Evolutionary conservation across 1,140 invertebrate species (phyloP).

Genomic region (Drosophila parabipectinata): DNA sequence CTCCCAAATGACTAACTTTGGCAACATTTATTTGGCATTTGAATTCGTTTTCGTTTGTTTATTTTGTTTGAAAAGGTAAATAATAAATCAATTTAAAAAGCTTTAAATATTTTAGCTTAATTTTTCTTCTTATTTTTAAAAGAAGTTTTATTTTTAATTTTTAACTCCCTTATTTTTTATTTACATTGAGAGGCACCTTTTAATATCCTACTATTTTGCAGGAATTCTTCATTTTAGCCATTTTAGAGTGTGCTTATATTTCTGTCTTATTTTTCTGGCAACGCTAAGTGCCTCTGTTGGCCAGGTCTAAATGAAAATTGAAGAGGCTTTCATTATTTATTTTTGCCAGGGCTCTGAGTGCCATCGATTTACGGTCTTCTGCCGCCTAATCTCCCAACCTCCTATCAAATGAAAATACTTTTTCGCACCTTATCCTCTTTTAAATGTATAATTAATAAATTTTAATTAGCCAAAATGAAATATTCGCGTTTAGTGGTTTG

Average conservation of each 20-base stretch:
- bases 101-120: too few relatives aligned
- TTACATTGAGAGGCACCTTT: background rate
- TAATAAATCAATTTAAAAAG: background rate
- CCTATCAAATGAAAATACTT: background rate
- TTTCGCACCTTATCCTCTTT: slow-evolving; percentile 1
- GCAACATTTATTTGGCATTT: background rate
- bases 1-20: background rate
- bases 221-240: background rate
- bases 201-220: slow-evolving; percentile 5
- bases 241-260: slow-evolving; percentile 26
- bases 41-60: background rate
- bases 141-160: too few relatives aligned
- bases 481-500: slow-evolving; percentile 40
- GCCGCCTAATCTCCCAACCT: slow-evolving; percentile 1
- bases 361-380: slow-evolving; percentile 32
- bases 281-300: slow-evolving; percentile 31
- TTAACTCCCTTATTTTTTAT: too few relatives aligned
- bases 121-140: too few relatives aligned
- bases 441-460: slow-evolving; percentile 46
- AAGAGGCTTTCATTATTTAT: slow-evolving; percentile 74
- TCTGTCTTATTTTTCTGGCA: background rate
- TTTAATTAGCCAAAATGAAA: slow-evolving; percentile 48
- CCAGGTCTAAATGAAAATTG: slow-evolving; percentile 66
- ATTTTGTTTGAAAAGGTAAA: background rate
- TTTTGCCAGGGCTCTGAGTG: slow-evolving; percentile 19